A percentile compares a stretch with the other conserved stretches of the same genome.
Conservation (phyloP, 1,140 invertebrate species). For the Pinna nobilis region DNA sequence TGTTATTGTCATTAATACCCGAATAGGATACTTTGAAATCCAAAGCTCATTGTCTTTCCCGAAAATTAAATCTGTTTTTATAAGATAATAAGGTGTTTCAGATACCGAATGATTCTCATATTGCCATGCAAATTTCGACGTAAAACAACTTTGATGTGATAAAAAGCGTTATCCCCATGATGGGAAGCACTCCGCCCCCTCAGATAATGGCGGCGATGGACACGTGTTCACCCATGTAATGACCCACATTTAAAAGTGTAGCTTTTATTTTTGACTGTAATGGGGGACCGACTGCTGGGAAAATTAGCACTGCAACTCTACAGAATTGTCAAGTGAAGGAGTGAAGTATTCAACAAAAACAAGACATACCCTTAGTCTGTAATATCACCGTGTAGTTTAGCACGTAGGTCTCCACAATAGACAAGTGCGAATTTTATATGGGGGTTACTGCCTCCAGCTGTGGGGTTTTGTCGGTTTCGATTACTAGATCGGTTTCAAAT, state of each 20-base stretch:
- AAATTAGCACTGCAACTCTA: conserved; percentile 24
- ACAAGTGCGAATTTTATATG: too few species aligned
- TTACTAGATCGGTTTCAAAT: too few species aligned
- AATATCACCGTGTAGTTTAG: too few species aligned
- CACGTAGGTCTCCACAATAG: too few species aligned
- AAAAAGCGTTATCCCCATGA: conserved; percentile 22
- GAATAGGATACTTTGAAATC: background rate
- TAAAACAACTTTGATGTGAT: conserved; percentile 22
- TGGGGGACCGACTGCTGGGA: conserved; percentile 26
- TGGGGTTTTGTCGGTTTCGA: too few species aligned
- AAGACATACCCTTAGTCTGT: too few species aligned
- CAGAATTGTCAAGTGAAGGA: too few species aligned
- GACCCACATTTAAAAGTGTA: conserved; percentile 32
- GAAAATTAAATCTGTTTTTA: conserved; percentile 25
- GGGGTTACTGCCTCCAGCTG: too few species aligned
- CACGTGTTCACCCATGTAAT: conserved; percentile 29
- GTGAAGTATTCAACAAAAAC: too few species aligned
- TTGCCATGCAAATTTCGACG: conserved; percentile 6
- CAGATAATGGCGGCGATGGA: conserved; percentile 17
- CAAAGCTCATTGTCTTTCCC: conserved; percentile 15
- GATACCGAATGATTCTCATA: conserved; percentile 10
- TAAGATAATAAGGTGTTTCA: conserved; percentile 20
- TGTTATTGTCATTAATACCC: background rate
- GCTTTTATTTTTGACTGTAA: conserved; percentile 25
- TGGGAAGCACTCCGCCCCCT: conserved; percentile 3